These are phyloP conservation scores for Littorina saxatilis DNA, from an alignment of 1,140 invertebrate species.

Conservation along the genomic window DNA sequence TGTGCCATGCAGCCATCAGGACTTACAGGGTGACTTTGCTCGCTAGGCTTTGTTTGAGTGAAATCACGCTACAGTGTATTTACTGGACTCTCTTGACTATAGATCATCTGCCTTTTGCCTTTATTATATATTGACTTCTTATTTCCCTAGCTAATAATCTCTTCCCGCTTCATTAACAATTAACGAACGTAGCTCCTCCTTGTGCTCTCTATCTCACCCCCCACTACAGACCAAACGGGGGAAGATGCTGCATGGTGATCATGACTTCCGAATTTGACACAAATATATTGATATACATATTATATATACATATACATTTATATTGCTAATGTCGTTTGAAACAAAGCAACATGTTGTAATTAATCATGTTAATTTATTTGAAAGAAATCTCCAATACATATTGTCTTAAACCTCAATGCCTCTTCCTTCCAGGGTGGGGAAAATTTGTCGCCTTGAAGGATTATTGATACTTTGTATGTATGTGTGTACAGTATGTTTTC, in stretches of 20 bases:
- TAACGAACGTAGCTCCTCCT: conserved; percentile 12
- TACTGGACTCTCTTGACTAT: too few relatives aligned
- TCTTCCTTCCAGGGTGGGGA: conserved; percentile 19
- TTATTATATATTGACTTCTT: too few relatives aligned
- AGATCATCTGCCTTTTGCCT: too few relatives aligned
- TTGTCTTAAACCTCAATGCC: conserved; percentile 17
- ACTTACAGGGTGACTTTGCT: too few relatives aligned
- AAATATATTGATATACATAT: too few relatives aligned
- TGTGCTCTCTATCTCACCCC: not conserved
- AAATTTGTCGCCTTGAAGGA: conserved; percentile 9
- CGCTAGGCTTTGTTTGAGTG: too few relatives aligned
- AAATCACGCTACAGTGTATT: too few relatives aligned
- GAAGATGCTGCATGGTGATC: not conserved
- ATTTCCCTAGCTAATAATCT: conserved; percentile 24
- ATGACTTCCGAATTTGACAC: too few relatives aligned
- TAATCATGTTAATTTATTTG: conserved; percentile 19
- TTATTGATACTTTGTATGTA: not conserved
- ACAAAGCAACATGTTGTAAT: conserved; percentile 1
- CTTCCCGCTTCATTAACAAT: conserved; percentile 23
- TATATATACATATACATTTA: too few relatives aligned
- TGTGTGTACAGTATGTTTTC: not conserved
- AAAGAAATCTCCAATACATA: conserved; percentile 18
- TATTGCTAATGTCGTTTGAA: too few relatives aligned
- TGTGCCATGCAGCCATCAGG: too few relatives aligned
- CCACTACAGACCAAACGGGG: not conserved